These are phyloP conservation scores for Lepisosteus oculatus DNA, from an alignment of 2,113 vertebrate species.

Conservation along the genomic window DNA sequence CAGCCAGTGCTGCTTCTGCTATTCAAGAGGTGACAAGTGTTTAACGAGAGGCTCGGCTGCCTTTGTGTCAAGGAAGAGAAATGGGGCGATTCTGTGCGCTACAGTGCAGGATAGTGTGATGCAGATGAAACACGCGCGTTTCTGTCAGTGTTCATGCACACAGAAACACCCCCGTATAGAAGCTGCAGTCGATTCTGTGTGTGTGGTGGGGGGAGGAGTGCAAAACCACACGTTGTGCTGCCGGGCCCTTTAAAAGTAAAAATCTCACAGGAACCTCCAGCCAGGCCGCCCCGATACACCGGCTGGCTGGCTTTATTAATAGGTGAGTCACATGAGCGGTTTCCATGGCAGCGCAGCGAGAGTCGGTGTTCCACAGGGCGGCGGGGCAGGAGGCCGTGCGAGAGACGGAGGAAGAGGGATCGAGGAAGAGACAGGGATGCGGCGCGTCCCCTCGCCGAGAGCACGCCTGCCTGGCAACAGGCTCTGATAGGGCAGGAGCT, in stretches of 20 bases:
- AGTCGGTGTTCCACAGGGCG: constrained; percentile 20
- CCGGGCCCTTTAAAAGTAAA: constrained; percentile 8
- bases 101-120: no score
- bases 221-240: not conserved
- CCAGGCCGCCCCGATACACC: not conserved
- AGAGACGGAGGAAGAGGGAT: not conserved
- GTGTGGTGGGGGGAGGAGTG: not conserved
- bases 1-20: no score
- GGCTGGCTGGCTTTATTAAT: constrained; percentile 6
- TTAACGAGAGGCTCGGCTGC: no score
- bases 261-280: constrained; percentile 15
- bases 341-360: constrained; percentile 24
- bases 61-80: no score
- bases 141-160: no score
- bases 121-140: no score
- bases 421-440: not conserved
- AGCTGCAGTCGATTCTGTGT: not conserved
- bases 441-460: constrained; percentile 4
- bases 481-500: constrained; percentile 45
- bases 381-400: not conserved
- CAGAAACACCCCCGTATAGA: no score
- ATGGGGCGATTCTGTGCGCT: no score
- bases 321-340: constrained; percentile 21
- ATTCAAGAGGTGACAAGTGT: no score
- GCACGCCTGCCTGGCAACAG: constrained; percentile 54